Percentiles rank a stretch among this genome's conserved stretches.
These are phyloP conservation scores for Sinocyclocheilus grahami DNA, from an alignment of 2,113 vertebrate genomes.

Conservation along the genomic window DNA sequence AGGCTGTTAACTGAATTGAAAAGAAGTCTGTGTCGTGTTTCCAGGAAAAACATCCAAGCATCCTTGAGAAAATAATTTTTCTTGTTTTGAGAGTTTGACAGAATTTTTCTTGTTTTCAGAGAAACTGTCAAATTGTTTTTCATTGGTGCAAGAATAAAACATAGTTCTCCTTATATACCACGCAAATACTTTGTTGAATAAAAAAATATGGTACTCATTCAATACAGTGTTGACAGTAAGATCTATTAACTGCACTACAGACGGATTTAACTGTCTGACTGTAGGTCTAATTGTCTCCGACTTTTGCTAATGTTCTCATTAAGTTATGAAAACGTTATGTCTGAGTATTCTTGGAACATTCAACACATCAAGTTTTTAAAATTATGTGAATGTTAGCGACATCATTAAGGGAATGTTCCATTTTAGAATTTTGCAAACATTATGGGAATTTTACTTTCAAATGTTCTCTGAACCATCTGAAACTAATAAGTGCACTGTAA, in stretches of 20 bases:
- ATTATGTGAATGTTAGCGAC: too few species aligned
- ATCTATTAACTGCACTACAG: slow-evolving; percentile 6
- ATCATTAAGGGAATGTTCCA: too few species aligned
- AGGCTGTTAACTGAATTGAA: background rate
- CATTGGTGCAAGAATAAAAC: background rate
- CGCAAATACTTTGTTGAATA: background rate
- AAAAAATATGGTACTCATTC: background rate
- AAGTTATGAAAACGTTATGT: background rate
- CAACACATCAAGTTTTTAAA: background rate
- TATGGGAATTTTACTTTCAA: too few species aligned
- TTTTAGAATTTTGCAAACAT: too few species aligned
- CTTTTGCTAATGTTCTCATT: background rate
- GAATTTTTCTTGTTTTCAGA: background rate
- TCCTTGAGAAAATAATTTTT: background rate
- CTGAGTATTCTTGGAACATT: background rate
- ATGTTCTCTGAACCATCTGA: too few species aligned
- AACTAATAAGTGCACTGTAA: too few species aligned
- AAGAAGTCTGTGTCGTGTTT: background rate
- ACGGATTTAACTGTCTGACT: background rate
- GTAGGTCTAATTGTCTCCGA: background rate
- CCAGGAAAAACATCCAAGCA: background rate
- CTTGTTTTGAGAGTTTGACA: background rate
- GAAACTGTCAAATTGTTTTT: background rate
- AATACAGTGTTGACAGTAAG: background rate
- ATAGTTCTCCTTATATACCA: background rate